Evolutionary conservation across 1,140 invertebrate genomes (phyloP), one percentile per base, ranked within the genome.

Genomic region (Anastrepha ludens): DNA sequence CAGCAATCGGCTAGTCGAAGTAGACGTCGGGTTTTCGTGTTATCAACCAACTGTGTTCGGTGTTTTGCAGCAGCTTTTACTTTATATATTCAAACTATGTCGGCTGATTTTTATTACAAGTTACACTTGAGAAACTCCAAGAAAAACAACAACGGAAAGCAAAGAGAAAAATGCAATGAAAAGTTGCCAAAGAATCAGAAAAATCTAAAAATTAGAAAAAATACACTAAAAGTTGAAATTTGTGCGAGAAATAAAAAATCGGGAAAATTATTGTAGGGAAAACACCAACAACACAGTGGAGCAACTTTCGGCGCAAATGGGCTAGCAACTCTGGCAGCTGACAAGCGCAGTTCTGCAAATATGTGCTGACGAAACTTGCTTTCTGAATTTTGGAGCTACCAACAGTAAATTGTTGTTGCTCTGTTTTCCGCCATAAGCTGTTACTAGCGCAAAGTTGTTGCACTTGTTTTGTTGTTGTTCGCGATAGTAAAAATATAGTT

Each of bases 401-500:
- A 81, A 81, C 47, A 74, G 6, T 74, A 15, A 2, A 20, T 5
- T 9, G 47, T 55, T 55, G 47, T 81, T 81, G 41, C 15, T 8
- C 47, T 81, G 5, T 50, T 78, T 50, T 81, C n/a, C 20, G 74
- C n/a, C 47, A 4, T 17, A 81, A 81, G 47, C 74, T 81, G 74
- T 29, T 81, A 81, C 55, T 55, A 81, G 47, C 47, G 74, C 17
- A 20, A 81, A 81, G 8, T 81, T 81, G 74, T 55, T 55, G 47
- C 44, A 50, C 47, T 81, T 9, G 6, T 20, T 29, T 29, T 55
- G 74, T 17, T 50, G 74, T 81, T 81, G 74, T 81, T 81, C 17
- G 17, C 55, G 17, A 81, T 81, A 58, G 74, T 55, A 55, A 81
- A 81, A 81, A 81, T 81, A 81, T 81, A 81, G 50, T 81, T 81